Evolutionary conservation across 2,888 invertebrate species (phyloP).

Genomic region (Xiphydria camelus): DNA sequence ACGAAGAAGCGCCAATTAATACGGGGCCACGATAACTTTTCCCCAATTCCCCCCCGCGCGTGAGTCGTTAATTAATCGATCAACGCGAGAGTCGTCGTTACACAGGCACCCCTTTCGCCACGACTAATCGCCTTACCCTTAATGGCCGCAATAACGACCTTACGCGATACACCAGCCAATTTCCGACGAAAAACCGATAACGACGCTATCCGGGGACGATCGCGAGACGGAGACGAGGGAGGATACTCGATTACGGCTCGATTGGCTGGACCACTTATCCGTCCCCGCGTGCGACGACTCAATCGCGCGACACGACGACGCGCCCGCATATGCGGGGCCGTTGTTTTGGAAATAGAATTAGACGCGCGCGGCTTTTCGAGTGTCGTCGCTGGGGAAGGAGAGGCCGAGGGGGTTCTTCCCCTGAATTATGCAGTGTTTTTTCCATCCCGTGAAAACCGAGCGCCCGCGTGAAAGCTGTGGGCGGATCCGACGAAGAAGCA

Average conservation of each 20-base stretch:
- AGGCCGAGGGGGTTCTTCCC: too few species aligned
- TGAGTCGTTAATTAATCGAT: too few species aligned
- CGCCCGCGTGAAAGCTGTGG: too few species aligned
- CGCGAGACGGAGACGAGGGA: slow-evolving; percentile 20
- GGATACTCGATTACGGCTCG: slow-evolving; percentile 41
- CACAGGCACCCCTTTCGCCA: slow-evolving; percentile 6
- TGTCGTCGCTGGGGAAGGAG: too few species aligned
- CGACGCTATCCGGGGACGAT: slow-evolving; percentile 44
- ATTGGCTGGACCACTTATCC: slow-evolving; percentile 37
- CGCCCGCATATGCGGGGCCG: slow-evolving; percentile 13
- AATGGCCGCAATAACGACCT: slow-evolving; percentile 33
- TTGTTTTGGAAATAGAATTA: slow-evolving; percentile 49
- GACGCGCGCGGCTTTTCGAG: too few species aligned
- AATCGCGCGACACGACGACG: slow-evolving; percentile 24
- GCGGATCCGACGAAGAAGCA: too few species aligned
- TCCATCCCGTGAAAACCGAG: too few species aligned
- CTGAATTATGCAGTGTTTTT: too few species aligned
- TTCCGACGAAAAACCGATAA: slow-evolving; percentile 43
- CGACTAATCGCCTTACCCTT: slow-evolving; percentile 40
- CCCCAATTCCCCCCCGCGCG: too few species aligned
- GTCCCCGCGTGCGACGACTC: slow-evolving; percentile 24
- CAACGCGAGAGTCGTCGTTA: too few species aligned
- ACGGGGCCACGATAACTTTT: too few species aligned
- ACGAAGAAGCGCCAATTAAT: too few species aligned
- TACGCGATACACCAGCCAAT: slow-evolving; percentile 41